These are phyloP conservation scores for Macropus fuliginosus DNA, from an alignment of 2,797 vertebrate genomes.

Conservation along the genomic window DNA sequence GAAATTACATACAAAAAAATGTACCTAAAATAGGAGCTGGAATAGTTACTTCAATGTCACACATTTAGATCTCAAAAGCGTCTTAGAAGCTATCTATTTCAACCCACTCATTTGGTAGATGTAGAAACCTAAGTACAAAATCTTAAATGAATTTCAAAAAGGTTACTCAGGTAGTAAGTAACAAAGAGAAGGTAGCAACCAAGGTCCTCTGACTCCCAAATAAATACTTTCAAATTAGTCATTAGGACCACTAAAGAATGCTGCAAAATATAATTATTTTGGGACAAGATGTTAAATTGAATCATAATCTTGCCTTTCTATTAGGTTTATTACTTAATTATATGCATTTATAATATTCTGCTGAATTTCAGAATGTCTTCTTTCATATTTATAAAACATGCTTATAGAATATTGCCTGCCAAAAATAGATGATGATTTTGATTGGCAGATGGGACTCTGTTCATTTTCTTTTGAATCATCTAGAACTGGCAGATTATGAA, in stretches of 20 bases:
- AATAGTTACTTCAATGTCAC: neutral
- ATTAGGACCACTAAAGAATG: neutral
- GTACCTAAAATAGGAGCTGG: no score
- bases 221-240: neutral
- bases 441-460: neutral
- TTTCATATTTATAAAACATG: neutral
- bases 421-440: neutral
- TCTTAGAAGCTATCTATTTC: neutral
- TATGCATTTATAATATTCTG: neutral
- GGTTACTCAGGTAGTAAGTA: neutral
- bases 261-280: neutral
- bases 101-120: neutral
- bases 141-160: neutral
- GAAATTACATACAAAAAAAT: neutral
- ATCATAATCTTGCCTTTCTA: neutral
- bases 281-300: neutral
- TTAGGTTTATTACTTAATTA: no score
- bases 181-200: neutral
- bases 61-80: neutral
- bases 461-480: neutral
- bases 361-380: neutral
- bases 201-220: neutral
- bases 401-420: neutral
- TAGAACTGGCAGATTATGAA: neutral
- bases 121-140: neutral